Conservation (phyloP, 2,113 vertebrate genomes). For the Cinclus mexicanus region DNA sequence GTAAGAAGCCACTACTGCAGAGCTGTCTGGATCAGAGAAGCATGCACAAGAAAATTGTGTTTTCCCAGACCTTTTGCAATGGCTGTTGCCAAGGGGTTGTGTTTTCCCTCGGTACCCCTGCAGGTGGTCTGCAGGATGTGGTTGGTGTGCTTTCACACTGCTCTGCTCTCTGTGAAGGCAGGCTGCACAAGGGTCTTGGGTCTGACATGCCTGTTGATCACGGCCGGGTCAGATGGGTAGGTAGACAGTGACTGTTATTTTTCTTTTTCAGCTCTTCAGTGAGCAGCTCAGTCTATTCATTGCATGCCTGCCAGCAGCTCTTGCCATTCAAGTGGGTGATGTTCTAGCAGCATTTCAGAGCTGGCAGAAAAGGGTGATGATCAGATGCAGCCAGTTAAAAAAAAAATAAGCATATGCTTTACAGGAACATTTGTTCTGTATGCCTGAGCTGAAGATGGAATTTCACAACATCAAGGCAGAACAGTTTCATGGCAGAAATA, state of each 20-base stretch:
- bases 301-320: not conserved
- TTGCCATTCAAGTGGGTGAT: not conserved
- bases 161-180: not conserved
- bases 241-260: not conserved
- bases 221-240: not conserved
- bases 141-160: not conserved
- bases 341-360: conserved; percentile 5
- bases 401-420: not conserved
- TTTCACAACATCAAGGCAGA: not conserved
- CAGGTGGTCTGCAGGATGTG: not conserved
- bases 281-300: not conserved
- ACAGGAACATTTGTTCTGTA: not conserved
- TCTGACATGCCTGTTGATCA: not conserved
- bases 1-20: not conserved
- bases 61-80: not conserved
- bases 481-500: not conserved
- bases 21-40: not conserved
- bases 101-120: accelerated
- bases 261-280: not conserved
- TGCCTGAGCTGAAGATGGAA: not conserved
- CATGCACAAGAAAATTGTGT: not conserved
- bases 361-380: not conserved
- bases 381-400: conserved; percentile 16
- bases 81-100: not conserved
- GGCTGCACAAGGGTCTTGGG: not conserved